These are phyloP conservation scores for Sebastes jordani DNA, from an alignment of 2,797 vertebrate species.

Conservation along the genomic window DNA sequence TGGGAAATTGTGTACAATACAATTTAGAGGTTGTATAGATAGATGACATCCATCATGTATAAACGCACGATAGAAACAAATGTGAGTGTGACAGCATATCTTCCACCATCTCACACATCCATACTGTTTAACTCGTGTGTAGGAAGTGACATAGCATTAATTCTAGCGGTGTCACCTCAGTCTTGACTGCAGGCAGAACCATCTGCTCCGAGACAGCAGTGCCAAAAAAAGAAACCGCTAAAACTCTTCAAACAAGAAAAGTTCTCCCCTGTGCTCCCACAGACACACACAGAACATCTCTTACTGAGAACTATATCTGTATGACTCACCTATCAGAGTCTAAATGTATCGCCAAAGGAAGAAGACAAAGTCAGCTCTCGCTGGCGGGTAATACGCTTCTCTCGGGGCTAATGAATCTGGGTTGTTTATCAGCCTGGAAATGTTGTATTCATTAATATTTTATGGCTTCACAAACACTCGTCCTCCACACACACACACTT, in stretches of 20 bases:
- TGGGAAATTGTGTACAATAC: background rate
- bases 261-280: background rate
- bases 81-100: background rate
- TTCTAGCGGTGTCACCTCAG: constrained; percentile 11
- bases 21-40: background rate
- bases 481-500: constrained; percentile 18
- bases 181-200: constrained; percentile 34
- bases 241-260: constrained; percentile 42
- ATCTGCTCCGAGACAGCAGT: constrained; percentile 16
- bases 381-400: constrained; percentile 49
- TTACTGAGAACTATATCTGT: constrained; percentile 20
- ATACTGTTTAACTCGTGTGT: background rate
- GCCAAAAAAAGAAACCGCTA: constrained; percentile 17
- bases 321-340: constrained; percentile 54
- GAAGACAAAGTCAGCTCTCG: constrained; percentile 17
- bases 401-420: constrained; percentile 61
- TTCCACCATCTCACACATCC: background rate
- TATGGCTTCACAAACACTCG: constrained; percentile 49
- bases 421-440: constrained; percentile 67
- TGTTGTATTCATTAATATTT: constrained; percentile 73
- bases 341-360: constrained; percentile 52
- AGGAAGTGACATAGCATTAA: constrained; percentile 12
- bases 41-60: background rate
- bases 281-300: background rate
- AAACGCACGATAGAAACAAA: background rate